Base-by-base conservation (phyloP, 1,140 invertebrate genomes). In the Temnothorax nylanderi region DNA sequence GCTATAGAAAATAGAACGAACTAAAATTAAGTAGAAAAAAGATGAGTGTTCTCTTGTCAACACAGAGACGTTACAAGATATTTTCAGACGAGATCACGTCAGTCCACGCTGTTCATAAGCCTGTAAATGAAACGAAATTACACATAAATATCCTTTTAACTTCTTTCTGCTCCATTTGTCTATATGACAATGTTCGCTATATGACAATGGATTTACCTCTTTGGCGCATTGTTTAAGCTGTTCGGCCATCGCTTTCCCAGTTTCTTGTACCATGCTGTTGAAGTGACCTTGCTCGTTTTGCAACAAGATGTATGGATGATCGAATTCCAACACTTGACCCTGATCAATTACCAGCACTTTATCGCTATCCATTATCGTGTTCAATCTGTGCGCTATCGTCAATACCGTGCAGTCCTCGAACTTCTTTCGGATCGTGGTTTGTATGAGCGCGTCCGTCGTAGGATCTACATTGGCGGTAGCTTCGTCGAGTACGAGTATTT, bases 381-480 rank as follows among this genome's bases (percentile, higher is more conserved):
- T 95, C 1, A 95, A 92, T 71, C 95, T 94, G 81, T 97, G 96
- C 7, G 96, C 96, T 80, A 96, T 97, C 0, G 97, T 97, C 0
- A 98, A 87, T 3, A 98, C 96, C 0, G 97, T 97, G 85, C 96
- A 97, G 54, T 96, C 91, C 10, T 90, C 93, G 89, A 97, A 97
- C 67, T 96, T 96, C 37, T 94, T 95, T 76, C 96, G 93, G 18
- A 97, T 97, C 3, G 96, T 97, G 13, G 93, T 93, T 90, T 97
- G 97, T 85, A 98, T 97, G 1, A 97, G 92, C 44, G 94, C 93
- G 91, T 97, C 97, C 5, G 97, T 97, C 13, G 90, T 88, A 64
- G 96, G 96, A 94, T 97, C 97, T 41, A 97, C 97, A 85, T 97
- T 97, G 0, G 97, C 97, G 0, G 97, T 98, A 2, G 97, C 97